Evolutionary conservation across 2,888 invertebrate genomes (phyloP), one percentile per base, ranked within the genome.

Genomic region (Chymomyza fuscimana): DNA sequence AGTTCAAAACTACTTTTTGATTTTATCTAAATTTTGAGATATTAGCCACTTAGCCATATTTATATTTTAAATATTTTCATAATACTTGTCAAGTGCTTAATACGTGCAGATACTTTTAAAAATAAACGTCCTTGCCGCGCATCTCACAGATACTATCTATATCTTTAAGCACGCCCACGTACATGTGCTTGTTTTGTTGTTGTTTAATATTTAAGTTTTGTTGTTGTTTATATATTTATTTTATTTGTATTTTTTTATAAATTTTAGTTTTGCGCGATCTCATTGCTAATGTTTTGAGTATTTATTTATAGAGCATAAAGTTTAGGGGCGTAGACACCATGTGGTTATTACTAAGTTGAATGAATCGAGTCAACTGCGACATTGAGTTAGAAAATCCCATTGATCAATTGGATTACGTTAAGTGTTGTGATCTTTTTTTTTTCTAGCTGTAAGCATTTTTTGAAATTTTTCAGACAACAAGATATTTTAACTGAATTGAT

Each of bases 81-180:
- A 67, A 54, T 46, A 65, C 50, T 63, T 78, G 40, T 46, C 32
- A 32, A 32, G 32, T 32, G 32, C 32, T 7, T 46, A 12, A 46
- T 46, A 46, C 32, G 22, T 25, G 12, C 32, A 51, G 46, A 15
- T 63, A 25, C n/a, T 19, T 63, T 61, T 79, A 68, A 77, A 82
- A 88, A 83, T 89, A 89, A 84, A 89, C 83, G 88, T 78, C 89
- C 89, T 89, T 89, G 89, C 70, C 62, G 70, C 79, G 74, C 72
- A 78, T 77, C 67, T 65, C 65, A 71, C 63, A 64, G 65, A 50
- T 59, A 78, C 63, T 32, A 32, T 6, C 63, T 32, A 32, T 7
- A 75, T 79, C 72, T 72, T 63, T 16, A 56, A 63, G 67, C 61
- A 66, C 67, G 51, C 72, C 51, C 68, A 61, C 63, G 54, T 36